Percentiles rank a stretch among this genome's conserved stretches.
phyloP scores from a whole-genome alignment of 1,140 invertebrate species.

The Drosophila nannoptera region DNA sequence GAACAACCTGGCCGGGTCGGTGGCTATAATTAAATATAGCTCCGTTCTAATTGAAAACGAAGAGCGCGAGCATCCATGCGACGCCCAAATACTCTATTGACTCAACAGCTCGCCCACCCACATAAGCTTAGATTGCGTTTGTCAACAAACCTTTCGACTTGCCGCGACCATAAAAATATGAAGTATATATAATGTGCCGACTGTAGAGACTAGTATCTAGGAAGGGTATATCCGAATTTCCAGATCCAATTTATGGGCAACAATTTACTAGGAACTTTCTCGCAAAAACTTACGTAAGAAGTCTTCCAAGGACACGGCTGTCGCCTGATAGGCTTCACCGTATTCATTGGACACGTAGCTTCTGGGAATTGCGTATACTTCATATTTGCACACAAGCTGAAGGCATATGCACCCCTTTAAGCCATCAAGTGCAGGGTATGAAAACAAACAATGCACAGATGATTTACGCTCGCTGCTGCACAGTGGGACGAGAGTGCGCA shows the following conservation, averaged over 20 bases:
- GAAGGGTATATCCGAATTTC: too few species aligned
- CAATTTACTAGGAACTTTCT: too few species aligned
- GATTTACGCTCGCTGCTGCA: conserved; percentile 16
- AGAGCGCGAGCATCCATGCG: neutral
- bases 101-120: too few species aligned
- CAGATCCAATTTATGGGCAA: too few species aligned
- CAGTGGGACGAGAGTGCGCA: conserved; percentile 7
- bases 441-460: conserved; percentile 20
- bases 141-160: too few species aligned
- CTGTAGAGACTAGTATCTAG: too few species aligned
- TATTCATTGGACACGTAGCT: neutral
- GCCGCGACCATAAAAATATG: too few species aligned
- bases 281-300: too few species aligned
- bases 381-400: neutral
- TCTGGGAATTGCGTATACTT: neutral
- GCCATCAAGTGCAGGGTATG: conserved; percentile 26
- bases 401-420: conserved; percentile 5
- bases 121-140: too few species aligned
- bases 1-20: conserved; percentile 16
- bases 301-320: too few species aligned
- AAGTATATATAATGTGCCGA: too few species aligned
- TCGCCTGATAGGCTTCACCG: neutral
- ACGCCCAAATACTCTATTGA: conserved; percentile 3
- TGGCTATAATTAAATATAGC: conserved; percentile 64
- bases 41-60: conserved; percentile 51